Percentiles rank a stretch among this genome's conserved stretches.
Conservation (phyloP, 1,140 invertebrate genomes). For the Geopemphigus sp. region DNA sequence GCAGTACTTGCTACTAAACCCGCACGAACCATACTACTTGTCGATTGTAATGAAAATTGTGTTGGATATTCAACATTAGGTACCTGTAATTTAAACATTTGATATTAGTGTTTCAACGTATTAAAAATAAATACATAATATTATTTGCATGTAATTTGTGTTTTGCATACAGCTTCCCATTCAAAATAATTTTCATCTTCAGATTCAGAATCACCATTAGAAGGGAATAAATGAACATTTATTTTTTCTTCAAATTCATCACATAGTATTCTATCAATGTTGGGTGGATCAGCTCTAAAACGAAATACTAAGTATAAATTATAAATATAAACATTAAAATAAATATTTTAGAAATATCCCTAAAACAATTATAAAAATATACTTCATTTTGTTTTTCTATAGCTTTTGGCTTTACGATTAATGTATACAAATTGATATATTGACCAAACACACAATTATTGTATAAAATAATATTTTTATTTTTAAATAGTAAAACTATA, state of each 20-base stretch:
- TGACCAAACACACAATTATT: too few species aligned
- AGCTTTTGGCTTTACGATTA: background rate
- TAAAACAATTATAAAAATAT: background rate
- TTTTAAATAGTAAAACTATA: too few species aligned
- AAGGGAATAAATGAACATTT: slow-evolving; percentile 1
- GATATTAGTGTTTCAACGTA: background rate
- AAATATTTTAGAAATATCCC: slow-evolving; percentile 7
- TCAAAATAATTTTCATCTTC: slow-evolving; percentile 46
- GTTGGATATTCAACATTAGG: slow-evolving; percentile 16
- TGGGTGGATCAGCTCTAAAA: slow-evolving; percentile 1
- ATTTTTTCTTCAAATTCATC: slow-evolving; percentile 23
- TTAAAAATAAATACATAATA: too few species aligned
- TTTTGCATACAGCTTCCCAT: slow-evolving; percentile 30
- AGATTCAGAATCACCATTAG: background rate
- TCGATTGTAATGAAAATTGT: slow-evolving; percentile 19
- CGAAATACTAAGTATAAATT: background rate
- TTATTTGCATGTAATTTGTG: too few species aligned
- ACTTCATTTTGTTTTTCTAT: background rate
- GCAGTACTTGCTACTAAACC: slow-evolving; percentile 34
- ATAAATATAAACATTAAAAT: slow-evolving; percentile 51
- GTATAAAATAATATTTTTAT: too few species aligned
- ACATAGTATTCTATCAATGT: slow-evolving; percentile 13
- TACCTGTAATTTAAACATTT: background rate
- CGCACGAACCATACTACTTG: slow-evolving; percentile 34
- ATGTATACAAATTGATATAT: too few species aligned